Percentiles rank a stretch among this genome's conserved stretches.
Conservation (phyloP, 2,888 invertebrate species). For the Lasioglossum zephyrum region DNA sequence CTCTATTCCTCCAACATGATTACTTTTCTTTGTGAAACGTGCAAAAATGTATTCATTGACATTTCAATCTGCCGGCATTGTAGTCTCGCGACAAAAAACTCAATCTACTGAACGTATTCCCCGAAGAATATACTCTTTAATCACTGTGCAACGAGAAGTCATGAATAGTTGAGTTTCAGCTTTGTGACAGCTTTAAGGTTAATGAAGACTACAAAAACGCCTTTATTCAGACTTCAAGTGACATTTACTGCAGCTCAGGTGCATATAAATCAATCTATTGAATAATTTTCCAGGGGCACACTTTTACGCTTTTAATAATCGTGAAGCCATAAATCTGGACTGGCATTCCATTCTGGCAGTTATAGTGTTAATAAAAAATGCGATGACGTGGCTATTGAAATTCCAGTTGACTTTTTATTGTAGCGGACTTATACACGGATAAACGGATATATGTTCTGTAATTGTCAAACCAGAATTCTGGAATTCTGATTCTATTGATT, state of each 20-base stretch:
- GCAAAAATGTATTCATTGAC: background rate
- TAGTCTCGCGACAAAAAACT: background rate
- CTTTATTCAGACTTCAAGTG: background rate
- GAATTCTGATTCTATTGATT: background rate
- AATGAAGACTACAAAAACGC: background rate
- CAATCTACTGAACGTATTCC: background rate
- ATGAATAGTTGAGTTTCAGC: background rate
- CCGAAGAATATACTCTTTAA: background rate
- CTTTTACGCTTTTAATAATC: background rate
- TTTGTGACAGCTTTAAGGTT: background rate
- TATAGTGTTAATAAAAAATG: background rate
- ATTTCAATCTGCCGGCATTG: background rate
- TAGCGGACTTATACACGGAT: background rate
- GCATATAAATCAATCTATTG: constrained; percentile 1
- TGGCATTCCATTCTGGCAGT: background rate
- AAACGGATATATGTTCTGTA: background rate
- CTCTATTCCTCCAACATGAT: background rate
- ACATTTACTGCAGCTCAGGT: background rate
- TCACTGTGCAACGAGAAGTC: background rate
- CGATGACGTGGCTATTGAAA: background rate
- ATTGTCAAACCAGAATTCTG: background rate
- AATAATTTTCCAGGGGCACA: background rate
- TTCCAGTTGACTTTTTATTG: background rate
- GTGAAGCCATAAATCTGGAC: background rate
- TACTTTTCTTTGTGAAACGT: background rate